Evolutionary conservation across 2,113 vertebrate species (phyloP), one percentile per base, ranked within the genome.

Genomic region (Crotalus tigris): DNA sequence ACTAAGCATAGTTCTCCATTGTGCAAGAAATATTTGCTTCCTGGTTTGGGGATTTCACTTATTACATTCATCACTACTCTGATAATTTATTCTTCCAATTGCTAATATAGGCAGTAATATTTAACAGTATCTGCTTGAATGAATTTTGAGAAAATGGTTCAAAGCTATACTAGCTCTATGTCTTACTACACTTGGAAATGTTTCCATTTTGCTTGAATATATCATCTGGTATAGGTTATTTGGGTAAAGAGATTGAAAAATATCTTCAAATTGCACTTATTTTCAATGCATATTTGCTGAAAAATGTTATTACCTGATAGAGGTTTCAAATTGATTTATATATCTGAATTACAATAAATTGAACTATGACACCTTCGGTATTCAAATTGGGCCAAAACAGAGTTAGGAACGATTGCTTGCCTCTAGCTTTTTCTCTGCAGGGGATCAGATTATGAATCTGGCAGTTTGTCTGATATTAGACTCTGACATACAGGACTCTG

Each of bases 101-200:
- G 88, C 11, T 95, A 92, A 93, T 91, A 93, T 87, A 93, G 3
- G 61, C 39, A 23, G 33, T 46, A 92, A 93, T 89, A n/a, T 93
- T 95, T 69, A 86, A 90, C 91, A 91, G 88, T 90, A 91, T 90
- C 69, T 54, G 17, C 53, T 26, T 19, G 92, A 94, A 92, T 91
- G n/a, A 49, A 58, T 94, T 92, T 59, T 92, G 88, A 58, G 29
- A n/a, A 94, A 94, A 92, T 88, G 19, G 85, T 5, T 54, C 64
- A 15, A 46, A 53, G 29, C 89, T 89, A 91, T 64, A 94, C 17
- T 33, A 57, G 87, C 3, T 64, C 1, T 39, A 6, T 88, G 29
- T 39, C 64, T 21, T 92, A 54, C 10, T 92, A 85, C 44, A 93
- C 12, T 46, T 86, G 89, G 15, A 94, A 92, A 91, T 58, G 46